Evolutionary conservation across 2,113 vertebrate species (phyloP), one percentile per base, ranked within the genome.

Genomic region (Callospermophilus lateralis): DNA sequence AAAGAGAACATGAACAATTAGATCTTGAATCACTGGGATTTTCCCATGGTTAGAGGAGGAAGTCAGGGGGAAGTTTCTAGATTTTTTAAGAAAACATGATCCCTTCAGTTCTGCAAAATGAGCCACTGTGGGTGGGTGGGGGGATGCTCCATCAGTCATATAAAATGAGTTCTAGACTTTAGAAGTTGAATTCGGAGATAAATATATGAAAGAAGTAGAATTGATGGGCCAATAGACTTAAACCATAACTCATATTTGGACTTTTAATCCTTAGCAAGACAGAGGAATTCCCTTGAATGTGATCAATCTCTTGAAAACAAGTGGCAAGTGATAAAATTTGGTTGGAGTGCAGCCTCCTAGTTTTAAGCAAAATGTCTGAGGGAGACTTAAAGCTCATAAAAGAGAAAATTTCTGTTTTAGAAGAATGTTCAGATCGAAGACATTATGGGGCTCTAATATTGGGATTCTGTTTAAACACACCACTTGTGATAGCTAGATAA

Each of bases 311-410:
- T 95, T 51, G 30, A 39, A 93, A 89, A 79, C 26, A 91, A 72
- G 16, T 78, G 73, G 58, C 4, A 95, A 94, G 83, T 63, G 39
- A 34, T 45, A 48, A 24, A 72, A 34, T 74, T 45, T 32, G 2
- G 84, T 68, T 9, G 77, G 84, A 90, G 37, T 77, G 79, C 51
- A 81, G 51, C 28, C 1, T 28, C 13, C 32, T 73, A 9, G 30
- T 65, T 92, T 87, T 78, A 92, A 93, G 70, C 32, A 58, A 93
- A 94, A 84, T 78, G 32, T 68, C 9, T 92, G 51, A 89, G 58
- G 42, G 55, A 91, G 12, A 42, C 17, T 79, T 88, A 74, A 51
- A 34, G 8, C 28, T 83, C 48, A 42, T 32, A 28, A 79, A 93
- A 93, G 15, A 45, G 48, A 78, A 86, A 30, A 10, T 28, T 51